phyloP scores from a whole-genome alignment of 2,888 invertebrate genomes.

The Lasioglossum morio region DNA sequence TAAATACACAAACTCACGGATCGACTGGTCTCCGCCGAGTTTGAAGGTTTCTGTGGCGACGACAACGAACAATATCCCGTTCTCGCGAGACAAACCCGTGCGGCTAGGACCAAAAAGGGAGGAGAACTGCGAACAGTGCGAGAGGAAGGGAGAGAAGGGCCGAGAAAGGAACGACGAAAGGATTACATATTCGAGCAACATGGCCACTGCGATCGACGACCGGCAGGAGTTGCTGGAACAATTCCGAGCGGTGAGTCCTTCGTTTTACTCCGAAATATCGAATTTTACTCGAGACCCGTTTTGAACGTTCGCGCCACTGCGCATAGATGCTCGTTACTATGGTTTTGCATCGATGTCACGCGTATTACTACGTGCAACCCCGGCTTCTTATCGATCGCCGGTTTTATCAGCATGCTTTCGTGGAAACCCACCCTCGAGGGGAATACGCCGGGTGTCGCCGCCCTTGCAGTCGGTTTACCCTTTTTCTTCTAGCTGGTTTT shows the following conservation, averaged over 20 bases:
- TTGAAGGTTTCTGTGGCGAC: conserved; percentile 20
- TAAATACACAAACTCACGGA: conserved; percentile 16
- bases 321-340: conserved; percentile 14
- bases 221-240: conserved; percentile 83
- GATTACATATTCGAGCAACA: conserved; percentile 79
- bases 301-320: not conserved
- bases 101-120: conserved; percentile 19
- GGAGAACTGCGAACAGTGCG: conserved; percentile 14
- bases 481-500: conserved; percentile 18
- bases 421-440: conserved; percentile 69
- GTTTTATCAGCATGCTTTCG: conserved; percentile 69
- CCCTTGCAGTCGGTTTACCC: conserved; percentile 55
- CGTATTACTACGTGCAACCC: conserved; percentile 47
- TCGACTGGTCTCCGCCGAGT: conserved; percentile 35
- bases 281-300: not conserved
- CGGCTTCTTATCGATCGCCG: conserved; percentile 74
- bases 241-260: conserved; percentile 80
- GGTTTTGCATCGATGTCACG: conserved; percentile 21
- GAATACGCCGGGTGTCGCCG: conserved; percentile 66
- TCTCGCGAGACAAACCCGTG: not conserved
- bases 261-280: not conserved
- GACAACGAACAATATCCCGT: not conserved
- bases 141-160: conserved; percentile 45
- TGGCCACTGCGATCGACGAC: conserved; percentile 84
- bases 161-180: conserved; percentile 73